A percentile compares a stretch with the other conserved stretches of the same genome.
phyloP scores from a whole-genome alignment of 2,888 invertebrate species.

The Sphaerophoria taeniata region DNA sequence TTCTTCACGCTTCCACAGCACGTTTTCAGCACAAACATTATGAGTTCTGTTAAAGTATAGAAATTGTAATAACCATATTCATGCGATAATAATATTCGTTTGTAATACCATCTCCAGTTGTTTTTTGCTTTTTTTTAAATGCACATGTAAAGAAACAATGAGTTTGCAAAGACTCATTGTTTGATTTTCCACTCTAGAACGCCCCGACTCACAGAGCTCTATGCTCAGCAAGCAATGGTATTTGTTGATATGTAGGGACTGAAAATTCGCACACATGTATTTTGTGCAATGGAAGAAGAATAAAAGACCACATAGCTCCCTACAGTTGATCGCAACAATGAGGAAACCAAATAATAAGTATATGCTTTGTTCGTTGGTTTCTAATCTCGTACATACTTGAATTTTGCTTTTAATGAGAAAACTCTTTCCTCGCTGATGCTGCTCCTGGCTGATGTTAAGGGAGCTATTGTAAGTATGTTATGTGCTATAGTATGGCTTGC shows the following conservation, averaged over 20 bases:
- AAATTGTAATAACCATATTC: constrained; percentile 69
- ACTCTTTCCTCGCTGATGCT: constrained; percentile 55
- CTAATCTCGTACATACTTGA: constrained; percentile 73
- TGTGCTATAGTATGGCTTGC: constrained; percentile 42
- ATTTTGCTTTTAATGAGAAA: constrained; percentile 72
- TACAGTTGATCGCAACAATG: constrained; percentile 64
- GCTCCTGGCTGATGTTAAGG: constrained; percentile 38
- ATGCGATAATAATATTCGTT: constrained; percentile 66
- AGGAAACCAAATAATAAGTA: constrained; percentile 74
- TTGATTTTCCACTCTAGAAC: constrained; percentile 73
- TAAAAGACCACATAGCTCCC: constrained; percentile 61
- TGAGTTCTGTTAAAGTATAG: constrained; percentile 39
- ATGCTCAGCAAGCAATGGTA: constrained; percentile 26
- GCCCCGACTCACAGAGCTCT: constrained; percentile 50
- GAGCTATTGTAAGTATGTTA: constrained; percentile 42
- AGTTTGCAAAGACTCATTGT: constrained; percentile 65
- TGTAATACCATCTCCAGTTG: constrained; percentile 55
- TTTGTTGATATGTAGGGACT: constrained; percentile 44
- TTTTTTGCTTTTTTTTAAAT: constrained; percentile 52
- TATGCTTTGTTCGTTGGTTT: constrained; percentile 70
- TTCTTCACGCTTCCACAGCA: no score
- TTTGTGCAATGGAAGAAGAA: constrained; percentile 55
- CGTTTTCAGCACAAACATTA: constrained; percentile 62
- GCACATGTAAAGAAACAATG: constrained; percentile 62
- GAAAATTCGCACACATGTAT: constrained; percentile 20